These are phyloP conservation scores for Ooceraea biroi DNA, from an alignment of 1,140 invertebrate genomes.

Conservation along the genomic window DNA sequence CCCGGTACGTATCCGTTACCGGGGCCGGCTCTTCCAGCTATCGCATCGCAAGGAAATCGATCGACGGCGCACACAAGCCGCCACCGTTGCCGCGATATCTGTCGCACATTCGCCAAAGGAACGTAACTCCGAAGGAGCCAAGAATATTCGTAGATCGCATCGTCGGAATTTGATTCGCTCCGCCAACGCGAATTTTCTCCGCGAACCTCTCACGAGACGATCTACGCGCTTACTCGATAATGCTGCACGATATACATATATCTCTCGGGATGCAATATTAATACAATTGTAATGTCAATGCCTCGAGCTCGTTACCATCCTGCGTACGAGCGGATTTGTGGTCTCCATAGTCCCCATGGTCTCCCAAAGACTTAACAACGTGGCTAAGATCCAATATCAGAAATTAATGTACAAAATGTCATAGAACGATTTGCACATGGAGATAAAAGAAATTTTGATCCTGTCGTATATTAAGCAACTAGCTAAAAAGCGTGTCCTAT, in stretches of 20 bases:
- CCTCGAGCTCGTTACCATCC: no score
- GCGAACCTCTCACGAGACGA: background rate
- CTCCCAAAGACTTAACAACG: no score
- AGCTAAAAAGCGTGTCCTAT: no score
- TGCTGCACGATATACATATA: no score
- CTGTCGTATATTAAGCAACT: no score
- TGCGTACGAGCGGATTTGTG: no score
- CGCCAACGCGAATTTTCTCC: slow-evolving; percentile 22
- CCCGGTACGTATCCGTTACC: slow-evolving; percentile 36
- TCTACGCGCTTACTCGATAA: slow-evolving; percentile 1
- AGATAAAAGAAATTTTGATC: background rate
- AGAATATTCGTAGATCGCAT: slow-evolving; percentile 43
- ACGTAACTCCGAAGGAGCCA: background rate
- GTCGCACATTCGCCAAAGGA: slow-evolving; percentile 41
- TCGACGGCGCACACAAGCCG: slow-evolving; percentile 1
- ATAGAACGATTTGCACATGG: no score
- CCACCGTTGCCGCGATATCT: slow-evolving; percentile 22
- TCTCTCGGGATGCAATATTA: background rate
- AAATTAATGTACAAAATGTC: no score
- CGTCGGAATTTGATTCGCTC: slow-evolving; percentile 32
- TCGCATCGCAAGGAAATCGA: slow-evolving; percentile 43
- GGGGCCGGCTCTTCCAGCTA: slow-evolving; percentile 36
- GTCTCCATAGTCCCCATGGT: no score
- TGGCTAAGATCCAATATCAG: no score
- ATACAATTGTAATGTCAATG: background rate